Evolutionary conservation across 2,113 vertebrate species (phyloP), one percentile per base, ranked within the genome.

Genomic region (Corythaixoides concolor): DNA sequence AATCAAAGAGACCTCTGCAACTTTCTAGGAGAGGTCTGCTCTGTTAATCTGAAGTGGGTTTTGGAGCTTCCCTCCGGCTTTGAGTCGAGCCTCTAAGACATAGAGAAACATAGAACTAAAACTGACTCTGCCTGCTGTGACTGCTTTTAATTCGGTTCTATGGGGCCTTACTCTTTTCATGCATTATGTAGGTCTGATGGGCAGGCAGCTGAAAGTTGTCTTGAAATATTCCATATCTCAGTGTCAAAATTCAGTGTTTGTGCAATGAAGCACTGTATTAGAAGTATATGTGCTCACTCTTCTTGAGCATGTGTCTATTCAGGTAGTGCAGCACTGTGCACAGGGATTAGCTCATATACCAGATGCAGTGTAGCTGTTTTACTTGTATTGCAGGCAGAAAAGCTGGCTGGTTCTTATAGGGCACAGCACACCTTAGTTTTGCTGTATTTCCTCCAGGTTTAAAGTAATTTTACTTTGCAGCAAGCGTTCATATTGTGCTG

Each of bases 391-490:
- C 30, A 62, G 62, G 33, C 35, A 55, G 39, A 70, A 90, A 35
- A 30, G 1, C 2, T 5, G 2, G 24, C 1, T 53, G 2, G 4
- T 49, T 78, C 56, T 74, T 66, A 13, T 0, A 33, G 47, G 14
- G 21, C 6, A 1, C 5, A 12, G 43, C 24, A 55, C 32, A 50
- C 24, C 19, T 50, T 66, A n/a, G 41, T 83, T 93, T 75, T 87
- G 41, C 33, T 66, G 39, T 9, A 12, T 53, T 91, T 9, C 14
- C 11, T 93, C n/a, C 18, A 20, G 10, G 15, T 73, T 80, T 95
- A 32, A 91, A 64, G 23, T 63, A 23, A 59, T 35, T 70, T 62
- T 73, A 26, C 50, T 73, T 86, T 76, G 30, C 33, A 47, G 3
- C 12, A 41, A 60, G 17, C 10, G 7, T 26, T 92, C n/a, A n/a